Base-by-base conservation (phyloP, 2,113 vertebrate species). In the Trichechus manatus region DNA sequence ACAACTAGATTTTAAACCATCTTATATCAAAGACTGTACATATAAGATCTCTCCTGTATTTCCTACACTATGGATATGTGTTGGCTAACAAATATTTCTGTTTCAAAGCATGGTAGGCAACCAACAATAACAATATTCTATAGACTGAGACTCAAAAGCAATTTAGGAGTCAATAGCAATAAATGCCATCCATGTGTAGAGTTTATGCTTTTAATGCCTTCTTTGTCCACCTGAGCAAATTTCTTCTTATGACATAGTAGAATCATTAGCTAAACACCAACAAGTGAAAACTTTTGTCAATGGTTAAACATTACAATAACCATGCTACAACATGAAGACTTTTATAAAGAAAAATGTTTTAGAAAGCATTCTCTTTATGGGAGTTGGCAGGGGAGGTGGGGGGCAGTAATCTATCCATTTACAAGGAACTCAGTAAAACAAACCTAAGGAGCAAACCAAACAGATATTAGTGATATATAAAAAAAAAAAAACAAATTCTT, bases 171-270 rank as follows among this genome's bases (percentile, higher is more conserved):
- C 29, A 0, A 1, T 0, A 14, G 3, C 36, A 15, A 17, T 6
- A 6, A 50, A 20, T 2, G 17, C 53, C 5, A 23, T n/a, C 25
- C 70, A 3, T 10, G 0, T 10, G 59, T 39, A 47, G 31, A 19
- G 2, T 2, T 0, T 5, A 36, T 3, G 5, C 2, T 3, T 74
- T 39, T 33, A 0, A 2, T 0, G 3, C 0, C 1, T 3, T 14
- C 68, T 56, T 6, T 8, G 9, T n/a, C 56, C 78, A 6, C n/a
- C 13, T 9, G 42, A 42, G 27, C 64, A 79, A 36, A 9, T 1
- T 8, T 75, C 59, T 78, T 79, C 79, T 42, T 9, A 9, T 2
- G 33, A 61, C 33, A 44, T 0, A 4, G 36, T 5, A 25, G 39
- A 36, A 6, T 17, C 47, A n/a, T 36, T 36, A 79, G 33, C 31